A percentile compares a stretch with the other conserved stretches of the same genome.
phyloP scores from a whole-genome alignment of 2,797 vertebrate genomes.

The Gallinago nigripennis region DNA sequence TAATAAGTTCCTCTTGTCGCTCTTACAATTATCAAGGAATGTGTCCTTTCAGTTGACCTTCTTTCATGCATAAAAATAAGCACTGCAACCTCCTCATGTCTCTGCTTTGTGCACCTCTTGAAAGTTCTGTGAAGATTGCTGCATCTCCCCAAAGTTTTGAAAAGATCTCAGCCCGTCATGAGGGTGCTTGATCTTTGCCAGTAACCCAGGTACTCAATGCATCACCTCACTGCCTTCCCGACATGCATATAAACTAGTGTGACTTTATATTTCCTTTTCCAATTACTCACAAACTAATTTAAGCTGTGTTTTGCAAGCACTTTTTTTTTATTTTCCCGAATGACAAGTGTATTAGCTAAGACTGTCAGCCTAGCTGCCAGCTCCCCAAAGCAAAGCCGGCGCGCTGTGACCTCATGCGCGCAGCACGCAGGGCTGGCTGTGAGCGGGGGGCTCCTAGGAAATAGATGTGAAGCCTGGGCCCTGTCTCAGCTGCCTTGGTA shows the following conservation, averaged over 20 bases:
- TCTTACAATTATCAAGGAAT: neutral
- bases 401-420: conserved; percentile 64
- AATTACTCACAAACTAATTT: conserved; percentile 63
- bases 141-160: neutral
- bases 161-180: neutral
- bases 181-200: neutral
- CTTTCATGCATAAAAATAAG: neutral
- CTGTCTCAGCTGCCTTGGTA: conserved; percentile 51
- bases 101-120: neutral
- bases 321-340: conserved; percentile 51
- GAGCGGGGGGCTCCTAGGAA: conserved; percentile 51
- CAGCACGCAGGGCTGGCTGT: neutral
- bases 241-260: conserved; percentile 25
- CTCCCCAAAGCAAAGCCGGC: conserved; percentile 53
- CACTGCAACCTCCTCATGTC: neutral
- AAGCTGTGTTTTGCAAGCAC: conserved; percentile 64
- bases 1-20: neutral
- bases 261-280: conserved; percentile 70
- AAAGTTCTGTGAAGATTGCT: neutral
- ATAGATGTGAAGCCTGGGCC: conserved; percentile 55
- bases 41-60: neutral
- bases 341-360: conserved; percentile 73
- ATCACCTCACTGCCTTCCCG: neutral
- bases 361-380: conserved; percentile 58
- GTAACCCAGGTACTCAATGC: neutral